Conservation (phyloP, 2,888 invertebrate genomes). For the Apeira syringaria region DNA sequence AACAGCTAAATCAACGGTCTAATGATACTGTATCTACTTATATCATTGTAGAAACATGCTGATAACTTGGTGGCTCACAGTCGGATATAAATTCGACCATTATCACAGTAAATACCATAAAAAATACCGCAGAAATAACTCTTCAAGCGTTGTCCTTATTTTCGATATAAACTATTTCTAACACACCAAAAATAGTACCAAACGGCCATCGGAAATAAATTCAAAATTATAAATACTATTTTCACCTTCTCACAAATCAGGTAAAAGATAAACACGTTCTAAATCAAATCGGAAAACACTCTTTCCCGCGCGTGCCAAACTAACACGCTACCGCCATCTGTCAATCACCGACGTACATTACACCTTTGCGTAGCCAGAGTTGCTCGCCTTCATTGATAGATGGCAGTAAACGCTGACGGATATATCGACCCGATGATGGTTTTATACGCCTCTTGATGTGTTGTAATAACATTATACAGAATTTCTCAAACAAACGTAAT, state of each 20-base stretch:
- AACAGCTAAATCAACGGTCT: too few species aligned
- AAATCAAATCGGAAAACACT: slow-evolving; percentile 48
- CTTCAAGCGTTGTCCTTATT: too few species aligned
- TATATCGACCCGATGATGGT: slow-evolving; percentile 61
- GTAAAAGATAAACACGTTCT: slow-evolving; percentile 47
- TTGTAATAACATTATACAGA: slow-evolving; percentile 55
- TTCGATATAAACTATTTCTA: too few species aligned
- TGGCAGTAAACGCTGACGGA: slow-evolving; percentile 71
- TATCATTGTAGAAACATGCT: too few species aligned
- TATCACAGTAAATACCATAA: too few species aligned
- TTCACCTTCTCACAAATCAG: slow-evolving; percentile 33
- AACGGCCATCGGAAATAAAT: slow-evolving; percentile 14
- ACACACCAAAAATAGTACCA: slow-evolving; percentile 9
- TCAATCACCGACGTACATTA: slow-evolving; percentile 72
- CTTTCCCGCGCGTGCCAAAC: slow-evolving; percentile 47
- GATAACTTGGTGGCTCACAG: too few species aligned
- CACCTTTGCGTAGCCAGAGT: slow-evolving; percentile 52
- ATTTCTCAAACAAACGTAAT: slow-evolving; percentile 27
- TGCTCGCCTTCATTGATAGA: slow-evolving; percentile 61
- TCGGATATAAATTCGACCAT: too few species aligned
- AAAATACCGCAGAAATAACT: too few species aligned
- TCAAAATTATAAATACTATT: slow-evolving; percentile 22
- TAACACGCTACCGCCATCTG: slow-evolving; percentile 65
- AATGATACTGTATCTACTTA: too few species aligned
- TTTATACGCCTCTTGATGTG: slow-evolving; percentile 65